Percentiles rank a stretch among this genome's conserved stretches.
Evolutionary conservation across 2,113 vertebrate genomes (phyloP).

Genomic region (Paracanthobrama guichenoti): DNA sequence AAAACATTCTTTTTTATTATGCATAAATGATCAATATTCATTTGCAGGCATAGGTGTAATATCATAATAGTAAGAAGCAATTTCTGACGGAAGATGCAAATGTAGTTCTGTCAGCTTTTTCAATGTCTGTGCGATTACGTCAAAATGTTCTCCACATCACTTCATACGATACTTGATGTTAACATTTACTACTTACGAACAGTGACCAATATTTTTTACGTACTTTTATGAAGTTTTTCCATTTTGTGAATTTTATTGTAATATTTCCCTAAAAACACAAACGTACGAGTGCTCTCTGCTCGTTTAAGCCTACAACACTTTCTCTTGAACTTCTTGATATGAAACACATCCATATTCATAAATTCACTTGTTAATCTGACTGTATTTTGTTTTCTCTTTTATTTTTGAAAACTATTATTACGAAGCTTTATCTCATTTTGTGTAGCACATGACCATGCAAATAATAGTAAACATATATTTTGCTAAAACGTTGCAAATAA

Average conservation of each 20-base stretch:
- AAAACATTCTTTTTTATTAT: slow-evolving; percentile 18
- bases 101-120: slow-evolving; percentile 17
- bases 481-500: slow-evolving; percentile 43
- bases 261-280: background rate
- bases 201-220: slow-evolving; percentile 48
- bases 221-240: slow-evolving; percentile 48
- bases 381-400: slow-evolving; percentile 13
- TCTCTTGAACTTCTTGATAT: slow-evolving; percentile 2
- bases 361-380: background rate
- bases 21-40: slow-evolving; percentile 9
- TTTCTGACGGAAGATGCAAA: slow-evolving; percentile 28
- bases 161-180: slow-evolving; percentile 12
- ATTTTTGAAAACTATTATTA: slow-evolving; percentile 20
- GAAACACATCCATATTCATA: background rate
- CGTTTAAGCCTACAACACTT: background rate
- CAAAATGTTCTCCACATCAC: slow-evolving; percentile 1
- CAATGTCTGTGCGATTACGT: slow-evolving; percentile 22
- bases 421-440: slow-evolving; percentile 24
- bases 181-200: slow-evolving; percentile 35
- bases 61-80: slow-evolving; percentile 16
- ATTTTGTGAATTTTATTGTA: slow-evolving; percentile 22
- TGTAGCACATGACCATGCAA: slow-evolving; percentile 31
- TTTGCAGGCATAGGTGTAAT: slow-evolving; percentile 5
- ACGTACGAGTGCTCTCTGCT: background rate
- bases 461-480: slow-evolving; percentile 54